Evolutionary conservation across 2,797 vertebrate species (phyloP).

Genomic region (Tadarida brasiliensis): DNA sequence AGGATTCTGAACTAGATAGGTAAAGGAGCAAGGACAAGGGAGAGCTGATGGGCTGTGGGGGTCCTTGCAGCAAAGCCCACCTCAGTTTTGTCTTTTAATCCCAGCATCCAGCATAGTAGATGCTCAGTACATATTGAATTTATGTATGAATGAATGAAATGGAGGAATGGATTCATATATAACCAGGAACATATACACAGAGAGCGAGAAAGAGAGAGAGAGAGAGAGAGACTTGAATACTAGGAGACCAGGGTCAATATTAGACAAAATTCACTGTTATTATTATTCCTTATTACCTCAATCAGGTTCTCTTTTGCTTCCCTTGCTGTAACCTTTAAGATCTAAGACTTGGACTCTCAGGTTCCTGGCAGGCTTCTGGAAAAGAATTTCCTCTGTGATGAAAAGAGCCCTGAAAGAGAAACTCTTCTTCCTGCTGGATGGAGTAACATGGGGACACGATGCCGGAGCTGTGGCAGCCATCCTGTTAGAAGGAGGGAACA

Average conservation of each 20-base stretch:
- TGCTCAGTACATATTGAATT: not conserved
- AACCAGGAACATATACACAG: not conserved
- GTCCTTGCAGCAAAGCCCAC: not conserved
- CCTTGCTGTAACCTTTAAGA: not conserved
- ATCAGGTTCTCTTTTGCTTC: not conserved
- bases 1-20: not conserved
- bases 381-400: not conserved
- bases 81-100: not conserved
- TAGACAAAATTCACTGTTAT: not conserved
- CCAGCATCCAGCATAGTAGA: not conserved
- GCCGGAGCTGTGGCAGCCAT: not conserved
- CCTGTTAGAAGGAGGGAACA: not conserved
- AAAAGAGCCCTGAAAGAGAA: not conserved
- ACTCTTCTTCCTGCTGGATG: not conserved
- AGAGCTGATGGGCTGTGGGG: not conserved
- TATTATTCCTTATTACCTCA: not conserved
- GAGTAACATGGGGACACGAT: not conserved
- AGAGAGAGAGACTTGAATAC: not conserved
- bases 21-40: not conserved
- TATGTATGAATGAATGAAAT: not conserved
- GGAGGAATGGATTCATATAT: not conserved
- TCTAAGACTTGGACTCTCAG: not conserved
- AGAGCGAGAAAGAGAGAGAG: too few species aligned
- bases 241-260: not conserved
- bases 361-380: not conserved